Evolutionary conservation across 2,797 vertebrate species (phyloP), one percentile per base, ranked within the genome.

Genomic region (Ctenopoma kingsleyae): DNA sequence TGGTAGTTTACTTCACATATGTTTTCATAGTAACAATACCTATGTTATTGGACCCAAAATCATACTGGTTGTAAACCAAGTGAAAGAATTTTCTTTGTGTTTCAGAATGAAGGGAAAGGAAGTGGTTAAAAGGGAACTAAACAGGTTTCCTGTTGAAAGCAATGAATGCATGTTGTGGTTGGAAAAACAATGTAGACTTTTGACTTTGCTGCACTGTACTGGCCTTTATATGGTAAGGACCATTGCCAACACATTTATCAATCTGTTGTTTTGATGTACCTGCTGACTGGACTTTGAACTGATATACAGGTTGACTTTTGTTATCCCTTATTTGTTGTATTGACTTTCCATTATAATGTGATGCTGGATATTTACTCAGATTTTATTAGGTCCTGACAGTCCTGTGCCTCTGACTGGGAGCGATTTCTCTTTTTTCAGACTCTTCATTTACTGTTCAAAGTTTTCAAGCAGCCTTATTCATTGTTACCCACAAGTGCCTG

Each of bases 401-500:
- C 27, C 27, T 7, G 27, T 30, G 27, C 30, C n/a, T 80, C 30
- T 66, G 35, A 49, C 40, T 4, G 0, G 8, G 19, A 44, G 35
- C 59, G 8, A 32, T 53, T 6, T 16, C 32, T 15, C 9, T 35
- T 41, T 30, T 48, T 40, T 20, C 13, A 16, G 27, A 56, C 16
- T 57, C 8, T 60, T 71, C 19, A 74, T 48, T 43, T 71, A 41
- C 41, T 43, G 5, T 66, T 63, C 63, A 74, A 76, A 70, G 54
- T 46, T 79, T 71, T 59, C 12, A 36, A 35, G 69, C 51, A 80
- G 51, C 23, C 53, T 78, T 81, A 63, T 47, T 70, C 72, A 78
- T 78, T 78, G 38, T 80, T 56, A 85, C 75, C 58, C 16, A 76
- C 57, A 92, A 93, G 91, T 93, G 91, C 92, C 92, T 93, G 89